phyloP scores from a whole-genome alignment of 2,797 vertebrate species.

The Liasis olivaceus region DNA sequence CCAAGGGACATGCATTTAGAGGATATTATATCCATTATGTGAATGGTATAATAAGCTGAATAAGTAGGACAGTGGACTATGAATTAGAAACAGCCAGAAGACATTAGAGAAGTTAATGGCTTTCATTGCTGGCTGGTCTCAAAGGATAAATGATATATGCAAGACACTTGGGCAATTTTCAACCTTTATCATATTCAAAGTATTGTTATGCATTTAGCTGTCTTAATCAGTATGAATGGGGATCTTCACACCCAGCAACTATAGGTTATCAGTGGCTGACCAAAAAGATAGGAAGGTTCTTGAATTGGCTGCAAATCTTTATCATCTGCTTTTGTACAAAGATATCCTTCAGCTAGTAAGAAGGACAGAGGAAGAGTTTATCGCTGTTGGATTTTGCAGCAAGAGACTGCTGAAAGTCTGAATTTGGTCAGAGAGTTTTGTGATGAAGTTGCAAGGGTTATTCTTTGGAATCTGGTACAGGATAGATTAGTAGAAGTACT shows the following conservation, averaged over 20 bases:
- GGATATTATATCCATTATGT: neutral
- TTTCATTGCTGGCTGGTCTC: neutral
- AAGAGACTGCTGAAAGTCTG: neutral
- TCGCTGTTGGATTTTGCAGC: no score
- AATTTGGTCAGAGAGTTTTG: neutral
- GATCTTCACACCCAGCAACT: neutral
- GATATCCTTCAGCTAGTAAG: neutral
- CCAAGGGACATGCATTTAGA: neutral
- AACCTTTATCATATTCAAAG: neutral
- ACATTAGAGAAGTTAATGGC: neutral
- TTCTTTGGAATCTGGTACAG: neutral
- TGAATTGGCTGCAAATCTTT: neutral
- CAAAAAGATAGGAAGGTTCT: neutral
- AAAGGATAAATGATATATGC: neutral
- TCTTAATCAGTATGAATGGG: neutral
- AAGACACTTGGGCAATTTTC: neutral
- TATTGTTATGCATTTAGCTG: neutral
- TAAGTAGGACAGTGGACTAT: neutral
- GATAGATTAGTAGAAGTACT: neutral
- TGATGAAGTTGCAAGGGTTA: neutral
- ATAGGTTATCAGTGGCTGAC: neutral
- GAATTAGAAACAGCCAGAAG: neutral
- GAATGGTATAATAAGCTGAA: neutral
- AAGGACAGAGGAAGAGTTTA: neutral
- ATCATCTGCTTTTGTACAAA: neutral